Evolutionary conservation across 2,113 vertebrate species (phyloP), one percentile per base, ranked within the genome.

Genomic region (Cynoglossus semilaevis): DNA sequence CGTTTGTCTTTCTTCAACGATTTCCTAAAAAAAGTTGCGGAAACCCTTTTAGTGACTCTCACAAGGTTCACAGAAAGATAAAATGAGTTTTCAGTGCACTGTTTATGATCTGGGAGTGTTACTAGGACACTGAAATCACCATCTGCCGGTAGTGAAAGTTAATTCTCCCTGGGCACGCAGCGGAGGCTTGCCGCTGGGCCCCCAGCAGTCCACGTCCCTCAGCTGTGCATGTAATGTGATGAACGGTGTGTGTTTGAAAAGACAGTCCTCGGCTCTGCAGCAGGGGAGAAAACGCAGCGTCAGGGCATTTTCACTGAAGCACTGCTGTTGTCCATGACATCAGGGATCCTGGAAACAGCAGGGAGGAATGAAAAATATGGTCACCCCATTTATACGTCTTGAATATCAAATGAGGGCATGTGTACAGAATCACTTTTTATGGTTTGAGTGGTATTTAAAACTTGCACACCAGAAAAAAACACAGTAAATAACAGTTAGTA

Each of bases 71-170:
- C 8, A 34, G 36, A 54, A 55, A 69, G 48, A 71, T 76, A 61
- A 80, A 79, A 59, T 67, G 64, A 77, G 71, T 63, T 37, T 47
- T 67, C 51, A 36, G 40, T 51, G 52, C 53, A 51, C 51, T 67
- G 64, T 85, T 82, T 77, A 79, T 70, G 66, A 75, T 65, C 35
- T 44, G 41, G 22, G 62, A 67, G 58, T 58, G 63, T 68, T 57
- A 61, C 70, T 49, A 63, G 60, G 74, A 59, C 51, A 52, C 42
- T 67, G 63, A 76, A 79, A 70, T 71, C 66, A 70, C 67, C 82
- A 88, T 87, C 82, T 83, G 78, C 71, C 63, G 51, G 59, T 47
- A 58, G 53, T 72, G 63, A 86, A 87, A 77, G 65, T 77, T 72
- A 77, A 72, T 81, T 75, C 55, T 64, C 67, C 63, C 50, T n/a